A percentile compares a stretch with the other conserved stretches of the same genome.
Conservation (phyloP, 2,797 vertebrate species). For the Arctocebus calabarensis region DNA sequence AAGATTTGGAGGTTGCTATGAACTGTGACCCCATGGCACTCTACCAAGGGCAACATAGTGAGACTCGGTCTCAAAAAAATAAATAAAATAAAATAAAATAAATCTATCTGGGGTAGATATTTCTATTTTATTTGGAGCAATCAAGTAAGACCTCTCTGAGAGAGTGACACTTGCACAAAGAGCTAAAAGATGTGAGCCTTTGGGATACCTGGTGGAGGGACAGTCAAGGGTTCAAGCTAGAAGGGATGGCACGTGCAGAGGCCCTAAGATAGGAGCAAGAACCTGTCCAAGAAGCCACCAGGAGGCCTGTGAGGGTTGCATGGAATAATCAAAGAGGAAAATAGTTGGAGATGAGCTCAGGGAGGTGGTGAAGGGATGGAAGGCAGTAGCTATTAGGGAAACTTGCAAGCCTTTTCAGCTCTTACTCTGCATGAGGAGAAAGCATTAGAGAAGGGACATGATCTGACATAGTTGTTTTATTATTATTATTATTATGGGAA, state of each 20-base stretch:
- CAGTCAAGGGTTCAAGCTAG: not conserved
- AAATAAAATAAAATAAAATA: not conserved
- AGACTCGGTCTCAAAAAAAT: no score
- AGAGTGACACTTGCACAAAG: not conserved
- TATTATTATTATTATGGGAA: not conserved
- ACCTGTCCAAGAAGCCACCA: not conserved
- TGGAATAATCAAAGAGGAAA: not conserved
- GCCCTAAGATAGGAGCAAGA: not conserved
- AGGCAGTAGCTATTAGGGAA: not conserved
- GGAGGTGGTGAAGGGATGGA: not conserved
- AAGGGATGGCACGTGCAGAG: not conserved
- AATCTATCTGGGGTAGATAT: not conserved
- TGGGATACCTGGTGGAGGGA: not conserved
- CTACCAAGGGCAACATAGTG: no score
- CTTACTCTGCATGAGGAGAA: not conserved
- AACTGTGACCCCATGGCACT: no score
- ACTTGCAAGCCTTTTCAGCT: not conserved
- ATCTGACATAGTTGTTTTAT: not conserved
- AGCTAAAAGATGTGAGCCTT: not conserved
- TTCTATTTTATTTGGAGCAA: not conserved
- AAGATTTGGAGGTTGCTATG: no score
- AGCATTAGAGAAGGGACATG: not conserved
- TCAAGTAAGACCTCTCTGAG: not conserved
- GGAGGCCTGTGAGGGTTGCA: not conserved
- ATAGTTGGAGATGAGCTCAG: not conserved